A percentile compares a stretch with the other conserved stretches of the same genome.
Conservation (phyloP, 2,888 invertebrate genomes). For the Pristionchus maxplancki region DNA sequence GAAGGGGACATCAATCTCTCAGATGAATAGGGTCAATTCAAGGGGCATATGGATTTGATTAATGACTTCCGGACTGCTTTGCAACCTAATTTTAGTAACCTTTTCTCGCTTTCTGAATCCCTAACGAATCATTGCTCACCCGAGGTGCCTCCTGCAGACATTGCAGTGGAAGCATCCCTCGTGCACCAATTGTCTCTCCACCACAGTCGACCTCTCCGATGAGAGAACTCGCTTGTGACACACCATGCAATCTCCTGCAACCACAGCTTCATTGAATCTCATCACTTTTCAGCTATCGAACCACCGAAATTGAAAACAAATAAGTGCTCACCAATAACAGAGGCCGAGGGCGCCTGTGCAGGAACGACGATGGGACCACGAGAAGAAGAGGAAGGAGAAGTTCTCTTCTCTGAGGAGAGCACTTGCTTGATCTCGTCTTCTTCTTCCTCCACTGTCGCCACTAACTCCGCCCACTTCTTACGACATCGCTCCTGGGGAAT, state of each 20-base stretch:
- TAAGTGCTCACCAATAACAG: slow-evolving; percentile 48
- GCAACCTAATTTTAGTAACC: not conserved
- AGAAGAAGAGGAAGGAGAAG: not conserved
- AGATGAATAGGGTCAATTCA: not conserved
- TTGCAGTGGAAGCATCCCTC: slow-evolving; percentile 29
- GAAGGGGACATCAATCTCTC: not conserved
- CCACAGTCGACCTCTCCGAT: not conserved
- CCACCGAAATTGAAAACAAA: not conserved
- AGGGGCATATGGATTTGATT: not conserved
- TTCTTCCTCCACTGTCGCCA: slow-evolving; percentile 33
- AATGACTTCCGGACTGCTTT: not conserved
- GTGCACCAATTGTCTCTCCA: slow-evolving; percentile 7
- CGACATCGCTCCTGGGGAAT: slow-evolving; percentile 17
- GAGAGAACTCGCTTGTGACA: slow-evolving; percentile 49
- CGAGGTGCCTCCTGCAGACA: slow-evolving; percentile 21
- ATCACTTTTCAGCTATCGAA: not conserved
- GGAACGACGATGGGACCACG: slow-evolving; percentile 45
- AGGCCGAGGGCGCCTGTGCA: slow-evolving; percentile 21
- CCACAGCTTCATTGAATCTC: not conserved
- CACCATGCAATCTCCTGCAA: slow-evolving; percentile 17
- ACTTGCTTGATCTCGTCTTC: slow-evolving; percentile 41
- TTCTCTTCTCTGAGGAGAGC: not conserved
- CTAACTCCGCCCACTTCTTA: slow-evolving; percentile 44
- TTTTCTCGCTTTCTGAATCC: too few relatives aligned
- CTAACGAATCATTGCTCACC: too few relatives aligned